Conservation (phyloP, 2,797 vertebrate genomes). For the Hoplostethus atlanticus region DNA sequence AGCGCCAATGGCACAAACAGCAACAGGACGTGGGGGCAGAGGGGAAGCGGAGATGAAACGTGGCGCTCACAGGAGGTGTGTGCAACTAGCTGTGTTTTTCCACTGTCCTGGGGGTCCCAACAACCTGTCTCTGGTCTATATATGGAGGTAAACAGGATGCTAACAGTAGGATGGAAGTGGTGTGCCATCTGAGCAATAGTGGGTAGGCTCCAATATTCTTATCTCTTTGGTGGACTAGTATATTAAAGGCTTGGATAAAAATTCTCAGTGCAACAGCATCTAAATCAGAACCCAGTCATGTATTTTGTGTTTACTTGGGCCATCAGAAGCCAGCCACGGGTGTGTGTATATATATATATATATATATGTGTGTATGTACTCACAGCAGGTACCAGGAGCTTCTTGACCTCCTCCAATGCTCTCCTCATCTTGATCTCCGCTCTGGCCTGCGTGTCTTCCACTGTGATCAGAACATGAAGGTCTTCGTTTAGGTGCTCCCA, state of each 20-base stretch:
- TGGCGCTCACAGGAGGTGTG: slow-evolving; percentile 59
- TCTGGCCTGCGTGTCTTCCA: slow-evolving; percentile 88
- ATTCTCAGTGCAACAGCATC: slow-evolving; percentile 13
- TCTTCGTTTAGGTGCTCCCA: slow-evolving; percentile 91
- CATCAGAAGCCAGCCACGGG: background rate
- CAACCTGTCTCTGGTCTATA: slow-evolving; percentile 71
- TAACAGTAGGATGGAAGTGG: slow-evolving; percentile 51
- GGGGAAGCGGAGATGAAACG: slow-evolving; percentile 62
- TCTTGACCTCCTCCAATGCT: slow-evolving; percentile 90
- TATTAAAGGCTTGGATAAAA: slow-evolving; percentile 17
- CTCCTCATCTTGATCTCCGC: slow-evolving; percentile 89
- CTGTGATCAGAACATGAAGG: slow-evolving; percentile 88
- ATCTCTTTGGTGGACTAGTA: slow-evolving; percentile 32
- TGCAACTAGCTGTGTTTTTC: slow-evolving; percentile 56
- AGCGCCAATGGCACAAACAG: slow-evolving; percentile 42
- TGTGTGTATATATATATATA: background rate
- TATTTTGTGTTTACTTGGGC: slow-evolving; percentile 3
- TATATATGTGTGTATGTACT: slow-evolving; percentile 65
- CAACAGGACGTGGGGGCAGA: slow-evolving; percentile 53
- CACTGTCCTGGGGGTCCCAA: slow-evolving; percentile 54
- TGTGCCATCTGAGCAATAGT: slow-evolving; percentile 57
- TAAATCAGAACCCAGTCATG: slow-evolving; percentile 15
- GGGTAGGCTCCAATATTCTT: slow-evolving; percentile 17
- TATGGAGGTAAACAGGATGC: slow-evolving; percentile 73
- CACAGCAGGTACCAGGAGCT: slow-evolving; percentile 89